Percentiles rank a stretch among this genome's conserved stretches.
phyloP scores from a whole-genome alignment of 2,888 invertebrate genomes.

The Mystacides longicornis region DNA sequence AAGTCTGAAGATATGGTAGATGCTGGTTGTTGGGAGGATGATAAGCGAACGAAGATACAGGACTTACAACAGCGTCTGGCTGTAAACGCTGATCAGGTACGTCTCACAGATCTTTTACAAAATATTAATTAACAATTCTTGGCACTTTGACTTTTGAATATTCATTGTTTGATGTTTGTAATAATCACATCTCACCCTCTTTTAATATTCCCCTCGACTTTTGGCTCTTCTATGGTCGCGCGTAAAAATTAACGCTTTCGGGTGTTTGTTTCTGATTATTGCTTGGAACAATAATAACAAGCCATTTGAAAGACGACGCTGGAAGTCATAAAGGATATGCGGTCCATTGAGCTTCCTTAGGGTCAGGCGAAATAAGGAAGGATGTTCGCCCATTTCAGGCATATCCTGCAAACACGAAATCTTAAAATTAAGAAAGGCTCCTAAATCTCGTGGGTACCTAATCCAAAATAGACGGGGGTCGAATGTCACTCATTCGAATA shows the following conservation, averaged over 20 bases:
- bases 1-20: constrained; percentile 12
- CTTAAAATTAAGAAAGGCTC: too few species aligned
- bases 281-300: neutral
- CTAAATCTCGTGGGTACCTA: neutral
- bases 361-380: constrained; percentile 1
- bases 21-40: neutral
- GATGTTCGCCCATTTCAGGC: neutral
- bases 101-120: neutral
- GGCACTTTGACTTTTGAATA: neutral
- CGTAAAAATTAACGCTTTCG: neutral
- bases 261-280: constrained; percentile 1
- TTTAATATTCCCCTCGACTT: too few species aligned
- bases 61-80: neutral
- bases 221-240: too few species aligned
- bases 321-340: neutral
- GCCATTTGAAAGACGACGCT: neutral
- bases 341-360: neutral
- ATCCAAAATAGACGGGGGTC: neutral
- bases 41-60: constrained; percentile 9
- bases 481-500: neutral
- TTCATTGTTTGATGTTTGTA: neutral
- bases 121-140: too few species aligned
- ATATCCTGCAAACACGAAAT: neutral
- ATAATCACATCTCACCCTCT: neutral
- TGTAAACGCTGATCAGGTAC: neutral